Base-by-base conservation (phyloP, 2,797 vertebrate species). In the Austrolebias charrua region DNA sequence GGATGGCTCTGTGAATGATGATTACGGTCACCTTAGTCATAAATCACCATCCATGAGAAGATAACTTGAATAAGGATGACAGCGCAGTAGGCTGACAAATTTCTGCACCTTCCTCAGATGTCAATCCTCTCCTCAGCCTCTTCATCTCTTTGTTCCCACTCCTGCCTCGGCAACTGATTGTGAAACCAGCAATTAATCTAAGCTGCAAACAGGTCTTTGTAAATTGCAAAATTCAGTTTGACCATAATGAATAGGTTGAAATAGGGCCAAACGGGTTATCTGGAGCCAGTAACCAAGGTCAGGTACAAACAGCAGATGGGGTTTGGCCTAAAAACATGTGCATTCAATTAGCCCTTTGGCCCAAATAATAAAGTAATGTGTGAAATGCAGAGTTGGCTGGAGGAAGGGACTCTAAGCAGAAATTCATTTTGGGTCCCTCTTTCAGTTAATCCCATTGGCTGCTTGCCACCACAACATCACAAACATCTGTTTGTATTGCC, bases 1-100 rank as follows among this genome's bases (percentile, higher is more conserved):
- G 50, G 62, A 66, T 51, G 46, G 40, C 71, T 60, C 57, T 69
- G 73, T 89, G 84, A 90, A 86, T 89, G 82, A 87, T 85, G 87
- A 88, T 66, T 38, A 60, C 76, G 65, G 86, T 88, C 88, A 90
- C 88, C 90, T 90, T 90, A 33, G 85, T 79, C 66, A 81, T 90
- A 86, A 75, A 86, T 91, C 86, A 85, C 74, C 70, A 66, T 69
- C 66, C 19, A 28, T 24, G 53, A 76, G 80, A 69, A 81, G 83
- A 88, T 83, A 83, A 84, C 73, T 86, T 73, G 75, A 85, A 82
- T 86, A 76, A 66, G 64, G 78, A 60, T 80, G 87, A 86, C 80
- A 80, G 71, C 19, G 1, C 45, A 19, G 79, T 82, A 73, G 62
- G 38, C 71, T 87, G 87, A 86, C 81, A 86, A 66, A 89, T 87